A percentile compares a stretch with the other conserved stretches of the same genome.
Conservation (phyloP, 1,140 invertebrate genomes). For the Drosophila lacertosa region DNA sequence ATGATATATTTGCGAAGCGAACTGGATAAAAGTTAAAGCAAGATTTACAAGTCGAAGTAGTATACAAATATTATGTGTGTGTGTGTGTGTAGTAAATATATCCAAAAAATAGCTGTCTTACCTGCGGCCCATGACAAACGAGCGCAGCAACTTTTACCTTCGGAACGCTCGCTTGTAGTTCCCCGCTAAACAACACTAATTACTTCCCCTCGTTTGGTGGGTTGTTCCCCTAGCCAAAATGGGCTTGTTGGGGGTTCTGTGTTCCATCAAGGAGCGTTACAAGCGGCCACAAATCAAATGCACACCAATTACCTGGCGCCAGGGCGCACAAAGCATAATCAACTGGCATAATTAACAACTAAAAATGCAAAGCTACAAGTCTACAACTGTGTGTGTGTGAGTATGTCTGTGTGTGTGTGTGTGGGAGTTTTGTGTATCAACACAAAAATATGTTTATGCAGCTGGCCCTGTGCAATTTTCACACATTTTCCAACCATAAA, state of each 20-base stretch:
- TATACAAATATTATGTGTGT: neutral
- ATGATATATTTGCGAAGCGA: conserved; percentile 42
- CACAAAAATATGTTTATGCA: conserved; percentile 68
- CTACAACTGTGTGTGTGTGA: neutral
- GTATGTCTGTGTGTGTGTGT: conserved; percentile 14
- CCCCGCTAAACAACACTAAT: conserved; percentile 76
- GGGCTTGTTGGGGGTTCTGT: neutral
- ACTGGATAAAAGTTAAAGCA: conserved; percentile 27
- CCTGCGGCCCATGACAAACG: conserved; percentile 18
- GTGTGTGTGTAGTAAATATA: conserved; percentile 1
- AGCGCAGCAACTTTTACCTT: conserved; percentile 61
- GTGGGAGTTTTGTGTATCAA: conserved; percentile 54
- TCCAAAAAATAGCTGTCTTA: conserved; percentile 7
- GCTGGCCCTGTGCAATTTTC: conserved; percentile 71
- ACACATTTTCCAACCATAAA: conserved; percentile 60
- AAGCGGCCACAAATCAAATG: conserved; percentile 78
- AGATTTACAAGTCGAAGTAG: conserved; percentile 16
- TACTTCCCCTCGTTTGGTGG: conserved; percentile 62
- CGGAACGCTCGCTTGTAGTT: conserved; percentile 50
- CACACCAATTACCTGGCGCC: conserved; percentile 81
- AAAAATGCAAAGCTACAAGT: conserved; percentile 61
- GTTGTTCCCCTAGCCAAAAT: conserved; percentile 2
- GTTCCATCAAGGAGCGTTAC: conserved; percentile 68
- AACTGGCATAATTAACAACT: conserved; percentile 81
- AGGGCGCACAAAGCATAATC: conserved; percentile 78